Evolutionary conservation across 2,888 invertebrate genomes (phyloP), one percentile per base, ranked within the genome.

Genomic region (Dione juno): DNA sequence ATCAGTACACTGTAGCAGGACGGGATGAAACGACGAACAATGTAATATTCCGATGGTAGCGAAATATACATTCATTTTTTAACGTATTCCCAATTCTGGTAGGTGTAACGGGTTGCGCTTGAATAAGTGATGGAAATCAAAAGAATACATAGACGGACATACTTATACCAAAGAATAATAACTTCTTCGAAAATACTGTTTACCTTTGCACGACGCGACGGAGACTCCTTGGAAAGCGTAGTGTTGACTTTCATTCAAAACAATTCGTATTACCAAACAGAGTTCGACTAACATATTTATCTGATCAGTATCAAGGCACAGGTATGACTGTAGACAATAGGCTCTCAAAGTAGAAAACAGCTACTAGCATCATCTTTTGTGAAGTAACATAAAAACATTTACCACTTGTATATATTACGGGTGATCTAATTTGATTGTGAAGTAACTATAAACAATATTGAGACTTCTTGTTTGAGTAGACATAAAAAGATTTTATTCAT

Each of bases 181-280:
- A 43, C 63, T 79, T 78, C 75, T 69, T 54, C 59, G 78, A 78
- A 80, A 14, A 72, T 59, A 59, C 71, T 80, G 78, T 82, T 83
- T 84, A 84, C 82, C 82, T 74, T 73, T 68, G 71, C 79, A 79
- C 41, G 77, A 74, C 72, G 75, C 67, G 69, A 77, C 71, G 66
- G 74, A 73, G 69, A 75, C 66, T 67, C 75, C 74, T 66, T 78
- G 74, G 75, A 79, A 76, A 57, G 75, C 67, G 75, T 77, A 71
- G 66, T 79, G 75, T 75, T 79, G 76, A 40, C 74, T 76, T 71
- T 78, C 80, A 77, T 81, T 81, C 71, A 81, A 77, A 57, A 78
- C 72, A 52, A 80, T 84, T 79, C 81, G 76, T 65, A 81, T 81
- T 80, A 85, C 68, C n/a, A 82, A 73, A 78, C 80, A 81, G 67